phyloP scores from a whole-genome alignment of 2,888 invertebrate species.

The Noctua janthina region DNA sequence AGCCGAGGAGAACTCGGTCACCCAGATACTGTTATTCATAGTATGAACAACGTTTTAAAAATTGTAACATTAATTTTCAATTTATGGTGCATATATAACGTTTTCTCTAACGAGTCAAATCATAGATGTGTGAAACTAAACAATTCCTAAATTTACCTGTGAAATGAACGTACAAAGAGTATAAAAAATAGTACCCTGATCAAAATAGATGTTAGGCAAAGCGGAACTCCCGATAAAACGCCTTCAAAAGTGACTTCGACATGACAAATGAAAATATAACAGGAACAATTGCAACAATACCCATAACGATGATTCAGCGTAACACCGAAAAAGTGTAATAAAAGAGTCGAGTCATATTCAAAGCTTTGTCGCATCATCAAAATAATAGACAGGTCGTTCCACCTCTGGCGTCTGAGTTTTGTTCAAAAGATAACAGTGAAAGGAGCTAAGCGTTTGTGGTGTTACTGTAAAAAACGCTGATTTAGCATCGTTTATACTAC shows the following conservation, averaged over 20 bases:
- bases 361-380: slow-evolving; percentile 82
- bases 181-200: background rate
- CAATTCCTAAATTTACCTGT: background rate
- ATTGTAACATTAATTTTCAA: background rate
- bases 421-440: slow-evolving; percentile 76
- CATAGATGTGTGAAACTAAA: background rate
- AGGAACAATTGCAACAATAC: slow-evolving; percentile 70
- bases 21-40: background rate
- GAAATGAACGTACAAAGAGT: background rate
- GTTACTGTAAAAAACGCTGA: slow-evolving; percentile 69
- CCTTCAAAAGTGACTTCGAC: slow-evolving; percentile 26
- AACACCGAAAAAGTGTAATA: slow-evolving; percentile 70
- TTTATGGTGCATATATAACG: background rate
- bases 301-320: slow-evolving; percentile 69
- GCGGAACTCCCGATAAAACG: slow-evolving; percentile 12
- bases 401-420: slow-evolving; percentile 76
- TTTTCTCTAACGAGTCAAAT: background rate
- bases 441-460: slow-evolving; percentile 70
- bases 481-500: slow-evolving; percentile 58
- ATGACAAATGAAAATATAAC: slow-evolving; percentile 44
- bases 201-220: slow-evolving; percentile 19
- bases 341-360: slow-evolving; percentile 78
- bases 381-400: slow-evolving; percentile 81
- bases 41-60: background rate
- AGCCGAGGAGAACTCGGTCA: too few relatives aligned